Percentiles rank a stretch among this genome's conserved stretches.
These are phyloP conservation scores for Capitella teleta DNA, from an alignment of 1,140 invertebrate species.

Conservation along the genomic window DNA sequence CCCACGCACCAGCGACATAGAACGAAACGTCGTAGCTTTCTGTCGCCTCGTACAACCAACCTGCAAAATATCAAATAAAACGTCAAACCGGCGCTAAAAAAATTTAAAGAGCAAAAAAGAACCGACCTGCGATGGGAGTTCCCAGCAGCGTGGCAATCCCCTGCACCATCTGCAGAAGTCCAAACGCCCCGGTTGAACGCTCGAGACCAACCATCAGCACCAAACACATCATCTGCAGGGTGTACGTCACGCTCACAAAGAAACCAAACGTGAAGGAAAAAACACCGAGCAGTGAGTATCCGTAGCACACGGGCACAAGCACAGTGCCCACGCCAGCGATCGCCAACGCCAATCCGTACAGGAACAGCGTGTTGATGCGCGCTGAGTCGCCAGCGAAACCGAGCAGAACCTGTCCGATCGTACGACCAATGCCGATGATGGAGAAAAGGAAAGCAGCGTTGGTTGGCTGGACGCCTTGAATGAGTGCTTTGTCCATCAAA, in stretches of 20 bases:
- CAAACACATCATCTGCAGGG: constrained; percentile 59
- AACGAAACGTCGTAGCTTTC: constrained; percentile 75
- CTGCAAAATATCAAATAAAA: constrained; percentile 43
- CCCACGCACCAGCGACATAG: constrained; percentile 65
- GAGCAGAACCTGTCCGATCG: constrained; percentile 11
- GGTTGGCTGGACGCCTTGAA: constrained; percentile 36
- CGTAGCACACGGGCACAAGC: constrained; percentile 58
- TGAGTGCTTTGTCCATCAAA: constrained; percentile 5
- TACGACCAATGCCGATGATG: constrained; percentile 11
- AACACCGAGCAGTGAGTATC: constrained; percentile 56
- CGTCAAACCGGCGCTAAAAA: not conserved
- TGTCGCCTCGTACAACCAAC: constrained; percentile 63
- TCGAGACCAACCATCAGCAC: constrained; percentile 89
- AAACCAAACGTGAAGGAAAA: constrained; percentile 73
- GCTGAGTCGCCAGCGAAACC: constrained; percentile 8
- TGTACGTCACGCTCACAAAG: constrained; percentile 78
- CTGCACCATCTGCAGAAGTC: constrained; percentile 84
- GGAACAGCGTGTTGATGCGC: constrained; percentile 1
- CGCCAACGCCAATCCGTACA: constrained; percentile 6
- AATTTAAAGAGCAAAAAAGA: not conserved
- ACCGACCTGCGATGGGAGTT: constrained; percentile 67
- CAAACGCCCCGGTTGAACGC: constrained; percentile 86
- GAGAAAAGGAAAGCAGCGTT: constrained; percentile 7
- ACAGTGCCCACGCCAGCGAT: constrained; percentile 49
- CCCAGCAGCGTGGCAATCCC: constrained; percentile 78